Percentiles rank a stretch among this genome's conserved stretches.
Evolutionary conservation across 2,888 invertebrate species (phyloP).

Genomic region (Muscina levida): DNA sequence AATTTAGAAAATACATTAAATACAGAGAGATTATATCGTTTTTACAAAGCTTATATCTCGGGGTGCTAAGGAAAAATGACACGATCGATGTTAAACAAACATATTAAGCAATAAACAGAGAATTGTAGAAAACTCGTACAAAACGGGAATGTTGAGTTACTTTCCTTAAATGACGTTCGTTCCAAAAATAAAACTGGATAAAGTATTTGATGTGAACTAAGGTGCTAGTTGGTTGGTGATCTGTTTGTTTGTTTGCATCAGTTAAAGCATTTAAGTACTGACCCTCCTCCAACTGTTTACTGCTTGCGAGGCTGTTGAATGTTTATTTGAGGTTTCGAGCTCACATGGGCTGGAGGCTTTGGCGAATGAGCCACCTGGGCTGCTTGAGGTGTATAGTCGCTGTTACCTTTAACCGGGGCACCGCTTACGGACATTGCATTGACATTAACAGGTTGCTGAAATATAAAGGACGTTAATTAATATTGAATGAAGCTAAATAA

Average conservation of each 20-base stretch:
- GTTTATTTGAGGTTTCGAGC: conserved; percentile 84
- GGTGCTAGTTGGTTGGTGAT: neutral
- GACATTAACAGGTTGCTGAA: conserved; percentile 81
- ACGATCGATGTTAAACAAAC: neutral
- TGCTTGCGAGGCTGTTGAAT: conserved; percentile 96
- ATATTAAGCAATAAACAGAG: conserved; percentile 2
- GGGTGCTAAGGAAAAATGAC: neutral
- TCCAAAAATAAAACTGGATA: conserved; percentile 31
- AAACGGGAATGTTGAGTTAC: conserved; percentile 48
- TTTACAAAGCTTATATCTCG: neutral
- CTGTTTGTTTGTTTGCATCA: neutral
- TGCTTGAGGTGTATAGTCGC: conserved; percentile 93
- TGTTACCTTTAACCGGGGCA: conserved; percentile 89
- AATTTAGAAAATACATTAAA: conserved; percentile 9
- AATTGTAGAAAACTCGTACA: neutral
- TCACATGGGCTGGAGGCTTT: conserved; percentile 85
- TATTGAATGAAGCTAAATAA: neutral
- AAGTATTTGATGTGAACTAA: conserved; percentile 14
- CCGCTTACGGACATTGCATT: conserved; percentile 89
- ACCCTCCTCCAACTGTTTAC: conserved; percentile 67
- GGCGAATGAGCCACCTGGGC: conserved; percentile 92
- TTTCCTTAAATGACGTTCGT: conserved; percentile 3
- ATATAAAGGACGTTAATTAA: neutral
- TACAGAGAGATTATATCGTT: neutral
- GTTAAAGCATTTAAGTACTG: conserved; percentile 20